Evolutionary conservation across 2,888 invertebrate species (phyloP).

Genomic region (Andrena marginata): DNA sequence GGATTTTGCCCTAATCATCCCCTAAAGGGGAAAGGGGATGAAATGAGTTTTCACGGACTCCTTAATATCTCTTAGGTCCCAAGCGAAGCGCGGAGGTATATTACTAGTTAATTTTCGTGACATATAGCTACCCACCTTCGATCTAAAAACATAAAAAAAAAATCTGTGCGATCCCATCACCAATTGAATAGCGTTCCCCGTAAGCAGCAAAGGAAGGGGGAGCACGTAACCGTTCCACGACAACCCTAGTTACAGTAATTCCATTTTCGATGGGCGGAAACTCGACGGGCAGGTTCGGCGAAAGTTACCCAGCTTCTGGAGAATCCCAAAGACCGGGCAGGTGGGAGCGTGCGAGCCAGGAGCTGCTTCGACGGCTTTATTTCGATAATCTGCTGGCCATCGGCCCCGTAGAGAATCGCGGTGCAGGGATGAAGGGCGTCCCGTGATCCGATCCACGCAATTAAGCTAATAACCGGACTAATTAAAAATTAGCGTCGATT

Average conservation of each 20-base stretch:
- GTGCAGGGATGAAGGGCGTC: neutral
- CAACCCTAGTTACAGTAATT: conserved; percentile 59
- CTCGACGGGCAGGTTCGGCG: neutral
- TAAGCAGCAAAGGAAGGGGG: neutral
- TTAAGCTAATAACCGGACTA: conserved; percentile 34
- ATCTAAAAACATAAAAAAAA: too few relatives aligned
- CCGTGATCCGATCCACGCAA: neutral
- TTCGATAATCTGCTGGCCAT: conserved; percentile 43
- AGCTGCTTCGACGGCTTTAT: conserved; percentile 52
- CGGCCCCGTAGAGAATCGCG: neutral
- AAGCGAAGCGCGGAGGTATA: too few relatives aligned
- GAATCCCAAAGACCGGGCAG: conserved; percentile 6
- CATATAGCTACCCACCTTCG: too few relatives aligned
- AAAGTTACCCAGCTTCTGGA: conserved; percentile 39
- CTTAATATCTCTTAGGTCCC: too few relatives aligned
- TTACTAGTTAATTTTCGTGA: too few relatives aligned
- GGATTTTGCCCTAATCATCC: too few relatives aligned
- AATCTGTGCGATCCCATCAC: too few relatives aligned
- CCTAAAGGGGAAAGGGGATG: too few relatives aligned
- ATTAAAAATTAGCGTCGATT: conserved; percentile 46
- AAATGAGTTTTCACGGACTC: too few relatives aligned
- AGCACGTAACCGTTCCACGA: neutral
- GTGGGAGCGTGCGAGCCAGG: conserved; percentile 13
- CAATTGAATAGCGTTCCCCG: neutral
- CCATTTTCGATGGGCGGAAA: conserved; percentile 45